Evolutionary conservation across 1,140 invertebrate species (phyloP), one percentile per base, ranked within the genome.

Genomic region (Drosophila nannoptera): DNA sequence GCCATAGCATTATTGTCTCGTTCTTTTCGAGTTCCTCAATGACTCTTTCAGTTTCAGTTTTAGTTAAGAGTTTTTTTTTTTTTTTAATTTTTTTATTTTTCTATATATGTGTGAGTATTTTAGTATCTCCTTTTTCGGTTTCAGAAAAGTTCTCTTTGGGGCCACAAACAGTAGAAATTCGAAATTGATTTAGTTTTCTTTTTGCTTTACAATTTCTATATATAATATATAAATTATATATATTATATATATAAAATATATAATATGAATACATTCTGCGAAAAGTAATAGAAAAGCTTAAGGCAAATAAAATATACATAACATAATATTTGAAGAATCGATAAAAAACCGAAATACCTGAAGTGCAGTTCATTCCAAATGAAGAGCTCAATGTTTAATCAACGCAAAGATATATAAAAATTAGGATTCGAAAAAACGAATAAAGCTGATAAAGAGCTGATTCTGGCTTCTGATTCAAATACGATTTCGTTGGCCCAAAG

Each of bases 81-180:
- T 2, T 2, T 22, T 2, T 22, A 22, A 22, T 22, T 22, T 22
- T 2, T 43, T 4, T n/a, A 12, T 43, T 7, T 43, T 6, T 43
- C 7, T 43, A 7, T 7, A 68, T 55, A 7, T 50, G 32, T 52
- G 12, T 33, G 31, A 38, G 40, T 14, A 16, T 46, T 45, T 40
- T 55, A 22, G 36, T 59, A 58, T 48, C 40, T 62, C 69, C 48
- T 56, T 65, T 72, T 77, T 88, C 77, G 88, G 91, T 92, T 92
- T 92, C 92, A 92, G 92, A 92, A 92, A 92, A 92, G 92, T 92
- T 91, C 92, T 92, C 91, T 92, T 91, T 90, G 89, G 90, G 91
- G 91, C 91, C 92, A 92, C 91, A 91, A 91, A 92, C 90, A 81
- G 83, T 87, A 80, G 65, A 89, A 87, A 83, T 84, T 80, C 63